Evolutionary conservation across 1,140 invertebrate genomes (phyloP).

Genomic region (Orussus abietinus): DNA sequence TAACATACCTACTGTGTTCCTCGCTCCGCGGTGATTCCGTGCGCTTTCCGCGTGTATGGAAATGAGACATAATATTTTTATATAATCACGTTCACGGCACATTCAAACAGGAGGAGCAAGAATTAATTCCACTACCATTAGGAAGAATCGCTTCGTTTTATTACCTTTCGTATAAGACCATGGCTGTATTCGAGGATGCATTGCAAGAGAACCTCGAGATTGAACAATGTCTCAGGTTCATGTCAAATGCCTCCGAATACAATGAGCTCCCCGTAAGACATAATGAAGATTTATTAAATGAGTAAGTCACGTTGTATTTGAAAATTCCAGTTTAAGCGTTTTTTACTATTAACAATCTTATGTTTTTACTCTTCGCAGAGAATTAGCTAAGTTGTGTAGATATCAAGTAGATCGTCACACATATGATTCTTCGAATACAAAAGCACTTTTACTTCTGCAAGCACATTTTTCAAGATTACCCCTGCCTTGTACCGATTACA

Average conservation of each 20-base stretch:
- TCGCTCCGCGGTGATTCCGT: too few relatives aligned
- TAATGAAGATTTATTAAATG: constrained; percentile 95
- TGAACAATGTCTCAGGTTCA: constrained; percentile 73
- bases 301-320: constrained; percentile 53
- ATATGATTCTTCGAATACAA: constrained; percentile 88
- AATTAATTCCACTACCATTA: constrained; percentile 75
- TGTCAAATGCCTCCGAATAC: constrained; percentile 89
- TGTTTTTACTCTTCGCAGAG: constrained; percentile 55
- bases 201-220: constrained; percentile 64
- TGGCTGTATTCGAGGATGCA: constrained; percentile 74
- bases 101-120: constrained; percentile 71
- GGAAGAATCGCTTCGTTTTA: constrained; percentile 95
- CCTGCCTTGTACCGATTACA: constrained; percentile 90
- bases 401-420: constrained; percentile 68
- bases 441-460: constrained; percentile 90
- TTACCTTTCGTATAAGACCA: constrained; percentile 92
- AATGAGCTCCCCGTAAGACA: constrained; percentile 93
- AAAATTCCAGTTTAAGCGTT: background rate
- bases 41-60: too few relatives aligned
- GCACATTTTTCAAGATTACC: constrained; percentile 81
- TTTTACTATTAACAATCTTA: constrained; percentile 15
- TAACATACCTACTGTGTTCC: too few relatives aligned
- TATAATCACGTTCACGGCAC: too few relatives aligned
- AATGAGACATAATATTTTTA: background rate
- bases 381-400: constrained; percentile 76